A percentile compares a stretch with the other conserved stretches of the same genome.
Evolutionary conservation across 2,888 invertebrate genomes (phyloP).

Genomic region (Scrobipalpa costella): DNA sequence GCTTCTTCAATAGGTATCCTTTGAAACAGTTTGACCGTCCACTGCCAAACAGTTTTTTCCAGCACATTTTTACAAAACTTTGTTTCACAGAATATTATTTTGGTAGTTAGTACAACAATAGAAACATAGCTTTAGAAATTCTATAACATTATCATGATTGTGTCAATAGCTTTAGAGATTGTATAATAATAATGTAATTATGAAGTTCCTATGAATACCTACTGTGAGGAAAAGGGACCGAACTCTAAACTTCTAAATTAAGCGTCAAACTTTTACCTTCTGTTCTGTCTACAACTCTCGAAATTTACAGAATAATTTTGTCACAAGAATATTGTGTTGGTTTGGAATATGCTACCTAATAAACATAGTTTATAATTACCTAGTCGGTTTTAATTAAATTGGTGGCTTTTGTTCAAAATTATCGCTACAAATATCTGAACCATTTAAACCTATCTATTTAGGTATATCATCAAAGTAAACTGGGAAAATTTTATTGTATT

Average conservation of each 20-base stretch:
- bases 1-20: too few species aligned
- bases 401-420: not conserved
- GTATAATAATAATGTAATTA: too few species aligned
- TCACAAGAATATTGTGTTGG: not conserved
- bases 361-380: slow-evolving; percentile 4
- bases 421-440: not conserved
- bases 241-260: slow-evolving; percentile 8
- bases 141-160: too few species aligned
- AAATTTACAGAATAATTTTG: not conserved
- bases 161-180: too few species aligned
- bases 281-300: not conserved
- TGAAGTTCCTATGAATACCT: not conserved
- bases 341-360: not conserved
- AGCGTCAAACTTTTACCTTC: not conserved
- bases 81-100: too few species aligned
- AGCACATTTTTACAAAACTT: too few species aligned
- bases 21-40: too few species aligned
- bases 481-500: too few species aligned
- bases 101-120: too few species aligned
- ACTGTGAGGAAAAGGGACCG: not conserved
- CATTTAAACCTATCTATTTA: not conserved
- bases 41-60: too few species aligned
- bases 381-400: slow-evolving; percentile 3
- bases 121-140: too few species aligned
- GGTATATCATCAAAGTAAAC: too few species aligned